Evolutionary conservation across 1,140 invertebrate genomes (phyloP).

Genomic region (Antheraea pernyi): DNA sequence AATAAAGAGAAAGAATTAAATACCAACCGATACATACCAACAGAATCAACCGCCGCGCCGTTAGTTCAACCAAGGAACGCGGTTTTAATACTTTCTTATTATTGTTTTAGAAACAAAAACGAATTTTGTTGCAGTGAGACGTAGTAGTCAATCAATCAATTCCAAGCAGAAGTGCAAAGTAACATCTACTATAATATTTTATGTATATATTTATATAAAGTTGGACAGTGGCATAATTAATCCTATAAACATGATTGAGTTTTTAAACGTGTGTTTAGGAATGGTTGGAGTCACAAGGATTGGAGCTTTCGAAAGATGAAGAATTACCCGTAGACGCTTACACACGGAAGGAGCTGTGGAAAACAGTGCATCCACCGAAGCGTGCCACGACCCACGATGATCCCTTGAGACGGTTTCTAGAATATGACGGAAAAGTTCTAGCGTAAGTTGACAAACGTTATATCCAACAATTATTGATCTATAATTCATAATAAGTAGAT

Average conservation of each 20-base stretch:
- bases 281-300: constrained; percentile 90
- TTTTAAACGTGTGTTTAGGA: constrained; percentile 74
- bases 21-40: too few relatives aligned
- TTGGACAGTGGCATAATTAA: not conserved
- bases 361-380: constrained; percentile 50
- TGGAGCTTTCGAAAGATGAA: constrained; percentile 87
- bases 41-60: too few relatives aligned
- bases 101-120: too few relatives aligned
- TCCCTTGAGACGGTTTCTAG: constrained; percentile 82
- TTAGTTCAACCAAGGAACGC: too few relatives aligned
- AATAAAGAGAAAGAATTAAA: too few relatives aligned
- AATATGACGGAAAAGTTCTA: constrained; percentile 87
- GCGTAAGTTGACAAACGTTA: constrained; percentile 63
- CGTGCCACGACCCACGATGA: constrained; percentile 73
- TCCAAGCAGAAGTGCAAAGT: too few relatives aligned
- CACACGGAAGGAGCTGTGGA: constrained; percentile 68
- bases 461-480: not conserved
- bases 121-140: too few relatives aligned
- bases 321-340: constrained; percentile 86
- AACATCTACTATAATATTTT: too few relatives aligned
- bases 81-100: too few relatives aligned
- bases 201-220: too few relatives aligned
- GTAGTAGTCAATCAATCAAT: too few relatives aligned
- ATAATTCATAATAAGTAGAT: not conserved
- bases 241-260: not conserved